Evolutionary conservation across 2,888 invertebrate genomes (phyloP).

Genomic region (Fabriciana adippe): DNA sequence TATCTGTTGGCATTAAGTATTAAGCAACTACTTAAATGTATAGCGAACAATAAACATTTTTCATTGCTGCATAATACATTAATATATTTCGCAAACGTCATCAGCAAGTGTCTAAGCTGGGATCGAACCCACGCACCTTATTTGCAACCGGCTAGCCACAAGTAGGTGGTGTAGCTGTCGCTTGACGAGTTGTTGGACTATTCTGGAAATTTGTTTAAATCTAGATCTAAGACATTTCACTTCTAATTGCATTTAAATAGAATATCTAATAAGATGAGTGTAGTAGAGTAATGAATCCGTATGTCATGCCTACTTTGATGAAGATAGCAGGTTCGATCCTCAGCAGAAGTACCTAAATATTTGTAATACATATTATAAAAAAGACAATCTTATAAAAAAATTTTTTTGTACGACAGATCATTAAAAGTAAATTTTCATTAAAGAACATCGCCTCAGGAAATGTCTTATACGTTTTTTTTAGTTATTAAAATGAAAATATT

Average conservation of each 20-base stretch:
- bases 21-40: slow-evolving; percentile 34
- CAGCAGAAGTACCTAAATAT: no score
- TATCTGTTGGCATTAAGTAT: not conserved
- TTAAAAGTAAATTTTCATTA: no score
- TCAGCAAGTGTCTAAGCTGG: slow-evolving; percentile 59
- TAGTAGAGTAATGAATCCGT: no score
- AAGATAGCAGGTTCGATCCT: no score
- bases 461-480: no score
- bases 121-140: slow-evolving; percentile 75
- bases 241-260: not conserved
- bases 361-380: no score
- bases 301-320: no score
- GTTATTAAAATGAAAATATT: no score
- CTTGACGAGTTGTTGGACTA: slow-evolving; percentile 25
- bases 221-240: slow-evolving; percentile 4
- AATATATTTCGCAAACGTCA: slow-evolving; percentile 65
- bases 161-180: slow-evolving; percentile 40
- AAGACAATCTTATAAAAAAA: no score
- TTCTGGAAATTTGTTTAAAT: slow-evolving; percentile 30
- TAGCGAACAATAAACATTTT: slow-evolving; percentile 55
- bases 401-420: no score
- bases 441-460: no score
- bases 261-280: not conserved
- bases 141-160: slow-evolving; percentile 57
- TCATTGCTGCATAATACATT: slow-evolving; percentile 63